Evolutionary conservation across 2,797 vertebrate genomes (phyloP).

Genomic region (Tangara arthus): DNA sequence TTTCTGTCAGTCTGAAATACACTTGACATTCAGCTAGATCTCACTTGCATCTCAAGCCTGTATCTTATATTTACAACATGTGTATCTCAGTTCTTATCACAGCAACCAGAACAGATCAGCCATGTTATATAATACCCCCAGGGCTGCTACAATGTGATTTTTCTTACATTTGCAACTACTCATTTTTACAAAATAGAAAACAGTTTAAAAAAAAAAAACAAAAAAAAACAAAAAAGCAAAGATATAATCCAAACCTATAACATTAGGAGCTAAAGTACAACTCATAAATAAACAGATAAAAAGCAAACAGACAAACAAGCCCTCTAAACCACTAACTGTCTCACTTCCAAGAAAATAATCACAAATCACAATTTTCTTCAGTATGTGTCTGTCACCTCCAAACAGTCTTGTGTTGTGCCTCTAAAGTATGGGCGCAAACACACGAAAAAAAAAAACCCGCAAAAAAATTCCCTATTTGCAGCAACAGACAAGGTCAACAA

Average conservation of each 20-base stretch:
- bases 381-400: not conserved
- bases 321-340: not conserved
- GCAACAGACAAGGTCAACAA: conserved; percentile 19
- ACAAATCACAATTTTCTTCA: not conserved
- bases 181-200: not conserved
- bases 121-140: not conserved
- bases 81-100: not conserved
- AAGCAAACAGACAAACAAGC: not conserved
- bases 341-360: not conserved
- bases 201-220: fast-evolving
- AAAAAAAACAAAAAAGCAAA: not conserved
- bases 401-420: not conserved
- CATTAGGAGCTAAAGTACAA: not conserved
- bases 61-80: not conserved
- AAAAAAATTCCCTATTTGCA: not conserved
- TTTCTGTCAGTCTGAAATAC: not conserved
- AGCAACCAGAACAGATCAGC: not conserved
- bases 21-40: not conserved
- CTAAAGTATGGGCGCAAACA: fast-evolving
- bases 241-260: not conserved
- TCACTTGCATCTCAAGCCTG: not conserved
- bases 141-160: not conserved
- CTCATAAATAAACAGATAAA: not conserved
- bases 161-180: not conserved
- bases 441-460: fast-evolving